phyloP scores from a whole-genome alignment of 2,888 invertebrate species.

The Adela reaumurella region DNA sequence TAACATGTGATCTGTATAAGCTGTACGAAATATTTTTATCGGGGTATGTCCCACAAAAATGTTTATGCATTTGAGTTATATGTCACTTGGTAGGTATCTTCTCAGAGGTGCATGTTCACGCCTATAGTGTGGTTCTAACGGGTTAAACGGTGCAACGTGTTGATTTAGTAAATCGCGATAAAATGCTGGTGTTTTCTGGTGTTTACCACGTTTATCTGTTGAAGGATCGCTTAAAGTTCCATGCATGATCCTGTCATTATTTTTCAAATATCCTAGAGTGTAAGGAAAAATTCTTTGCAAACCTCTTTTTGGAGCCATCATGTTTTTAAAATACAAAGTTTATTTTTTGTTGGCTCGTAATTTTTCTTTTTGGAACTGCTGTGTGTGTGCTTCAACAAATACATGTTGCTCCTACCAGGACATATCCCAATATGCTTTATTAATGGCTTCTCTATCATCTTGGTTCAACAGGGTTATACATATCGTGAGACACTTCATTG shows the following conservation, averaged over 20 bases:
- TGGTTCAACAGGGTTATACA: constrained; percentile 5
- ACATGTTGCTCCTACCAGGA: constrained; percentile 9
- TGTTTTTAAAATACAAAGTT: constrained; percentile 12
- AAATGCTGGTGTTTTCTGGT: constrained; percentile 5
- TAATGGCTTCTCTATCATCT: constrained; percentile 5
- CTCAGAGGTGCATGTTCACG: constrained; percentile 5
- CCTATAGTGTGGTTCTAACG: constrained; percentile 4
- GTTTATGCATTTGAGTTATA: constrained; percentile 4
- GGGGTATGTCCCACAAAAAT: constrained; percentile 5
- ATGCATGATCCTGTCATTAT: too few species aligned
- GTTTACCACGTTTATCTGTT: constrained; percentile 6
- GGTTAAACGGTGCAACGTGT: constrained; percentile 5
- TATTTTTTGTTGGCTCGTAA: constrained; percentile 11
- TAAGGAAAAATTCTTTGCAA: too few species aligned
- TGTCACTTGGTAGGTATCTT: constrained; percentile 3
- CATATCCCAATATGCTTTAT: constrained; percentile 2
- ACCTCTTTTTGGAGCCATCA: constrained; percentile 2
- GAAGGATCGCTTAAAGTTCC: too few species aligned
- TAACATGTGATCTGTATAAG: constrained; percentile 6
- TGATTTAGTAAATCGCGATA: constrained; percentile 4
- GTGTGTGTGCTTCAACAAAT: constrained; percentile 10
- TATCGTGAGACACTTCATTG: constrained; percentile 6
- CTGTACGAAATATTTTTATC: constrained; percentile 4
- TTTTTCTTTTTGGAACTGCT: constrained; percentile 12
- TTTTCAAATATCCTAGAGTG: too few species aligned